Percentiles rank a stretch among this genome's conserved stretches.
Evolutionary conservation across 2,797 vertebrate species (phyloP).

Genomic region (Semaprochilodus insignis): DNA sequence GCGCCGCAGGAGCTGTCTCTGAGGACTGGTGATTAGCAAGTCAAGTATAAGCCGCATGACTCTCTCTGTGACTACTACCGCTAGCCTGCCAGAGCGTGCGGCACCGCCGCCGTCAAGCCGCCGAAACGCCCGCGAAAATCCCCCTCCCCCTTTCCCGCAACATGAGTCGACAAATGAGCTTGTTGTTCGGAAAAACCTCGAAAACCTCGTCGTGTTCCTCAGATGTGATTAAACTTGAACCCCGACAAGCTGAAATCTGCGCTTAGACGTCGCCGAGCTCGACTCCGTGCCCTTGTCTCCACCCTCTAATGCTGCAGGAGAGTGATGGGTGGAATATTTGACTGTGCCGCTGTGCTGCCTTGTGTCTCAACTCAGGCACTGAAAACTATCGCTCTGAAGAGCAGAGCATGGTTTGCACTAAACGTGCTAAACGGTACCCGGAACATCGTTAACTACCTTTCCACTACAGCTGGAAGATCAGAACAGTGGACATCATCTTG

Average conservation of each 20-base stretch:
- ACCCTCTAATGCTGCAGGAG: slow-evolving; percentile 21
- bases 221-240: slow-evolving; percentile 42
- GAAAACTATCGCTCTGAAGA: neutral
- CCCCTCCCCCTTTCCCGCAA: slow-evolving; percentile 17
- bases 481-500: too few species aligned
- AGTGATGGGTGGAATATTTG: slow-evolving; percentile 23
- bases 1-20: slow-evolving; percentile 72
- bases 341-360: neutral
- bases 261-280: slow-evolving; percentile 17
- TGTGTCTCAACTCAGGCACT: neutral
- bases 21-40: slow-evolving; percentile 77
- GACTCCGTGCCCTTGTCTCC: slow-evolving; percentile 34
- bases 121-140: slow-evolving; percentile 4
- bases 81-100: slow-evolving; percentile 29
- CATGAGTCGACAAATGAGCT: slow-evolving; percentile 42
- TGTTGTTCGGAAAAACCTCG: slow-evolving; percentile 34
- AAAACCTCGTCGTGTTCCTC: slow-evolving; percentile 24
- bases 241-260: slow-evolving; percentile 13
- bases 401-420: too few species aligned
- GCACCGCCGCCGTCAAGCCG: slow-evolving; percentile 3
- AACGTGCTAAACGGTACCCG: too few species aligned
- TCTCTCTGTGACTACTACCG: slow-evolving; percentile 42
- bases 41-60: slow-evolving; percentile 50
- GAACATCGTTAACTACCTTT: too few species aligned
- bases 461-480: too few species aligned